Evolutionary conservation across 2,888 invertebrate genomes (phyloP).

Genomic region (Noctua comes): DNA sequence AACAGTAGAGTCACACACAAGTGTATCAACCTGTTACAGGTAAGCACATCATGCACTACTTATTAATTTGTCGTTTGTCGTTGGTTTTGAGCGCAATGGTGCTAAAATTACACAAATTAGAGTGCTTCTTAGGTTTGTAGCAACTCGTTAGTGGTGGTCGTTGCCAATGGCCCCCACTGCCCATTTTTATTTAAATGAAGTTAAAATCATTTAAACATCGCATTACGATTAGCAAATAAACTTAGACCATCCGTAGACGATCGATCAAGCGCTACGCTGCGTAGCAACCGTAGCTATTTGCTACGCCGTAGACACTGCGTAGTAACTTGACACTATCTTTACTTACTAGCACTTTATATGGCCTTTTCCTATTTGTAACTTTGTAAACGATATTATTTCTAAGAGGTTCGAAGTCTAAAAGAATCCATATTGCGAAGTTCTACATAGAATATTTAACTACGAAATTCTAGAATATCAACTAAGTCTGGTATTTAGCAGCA

Average conservation of each 20-base stretch:
- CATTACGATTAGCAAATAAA: constrained; percentile 7
- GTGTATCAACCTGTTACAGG: no score
- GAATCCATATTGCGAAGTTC: not conserved
- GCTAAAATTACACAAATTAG: not conserved
- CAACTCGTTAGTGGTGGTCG: not conserved
- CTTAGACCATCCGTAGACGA: not conserved
- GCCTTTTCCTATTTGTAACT: not conserved
- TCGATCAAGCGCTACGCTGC: constrained; percentile 42
- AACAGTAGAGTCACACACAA: no score
- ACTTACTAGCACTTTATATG: not conserved
- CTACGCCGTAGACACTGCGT: constrained; percentile 46
- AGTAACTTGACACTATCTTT: constrained; percentile 7
- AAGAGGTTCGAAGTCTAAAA: not conserved
- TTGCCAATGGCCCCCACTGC: not conserved
- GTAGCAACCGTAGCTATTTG: constrained; percentile 38
- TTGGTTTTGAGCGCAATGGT: not conserved
- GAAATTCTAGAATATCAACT: not conserved
- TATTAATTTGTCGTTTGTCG: no score
- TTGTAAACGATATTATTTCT: not conserved
- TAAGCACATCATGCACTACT: no score
- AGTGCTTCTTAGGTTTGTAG: not conserved
- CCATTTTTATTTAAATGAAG: not conserved
- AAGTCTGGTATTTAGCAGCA: not conserved
- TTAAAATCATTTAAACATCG: not conserved
- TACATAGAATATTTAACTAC: not conserved